Percentiles rank a stretch among this genome's conserved stretches.
Evolutionary conservation across 2,888 invertebrate species (phyloP).

Genomic region (Drosophila anomelani): DNA sequence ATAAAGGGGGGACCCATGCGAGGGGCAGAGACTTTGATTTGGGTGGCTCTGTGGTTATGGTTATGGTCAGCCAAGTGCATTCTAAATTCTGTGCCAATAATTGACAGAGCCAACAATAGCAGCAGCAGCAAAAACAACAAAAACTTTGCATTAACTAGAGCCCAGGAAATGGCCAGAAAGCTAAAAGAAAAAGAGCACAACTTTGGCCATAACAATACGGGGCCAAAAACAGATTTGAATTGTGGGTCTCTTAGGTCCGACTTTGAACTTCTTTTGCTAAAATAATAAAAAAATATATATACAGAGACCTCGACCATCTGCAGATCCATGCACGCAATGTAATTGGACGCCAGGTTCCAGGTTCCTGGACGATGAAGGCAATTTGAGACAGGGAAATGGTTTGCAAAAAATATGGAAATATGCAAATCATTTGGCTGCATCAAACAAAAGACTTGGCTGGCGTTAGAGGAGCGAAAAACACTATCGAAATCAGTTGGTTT

Average conservation of each 20-base stretch:
- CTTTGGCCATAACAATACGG: constrained; percentile 54
- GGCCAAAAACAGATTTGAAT: constrained; percentile 52
- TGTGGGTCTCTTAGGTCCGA: constrained; percentile 43
- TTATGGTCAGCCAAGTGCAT: constrained; percentile 57
- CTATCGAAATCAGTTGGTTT: background rate
- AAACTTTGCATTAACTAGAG: constrained; percentile 59
- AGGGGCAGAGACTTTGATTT: constrained; percentile 55
- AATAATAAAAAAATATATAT: background rate
- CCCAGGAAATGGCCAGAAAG: constrained; percentile 38
- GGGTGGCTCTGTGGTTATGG: constrained; percentile 69
- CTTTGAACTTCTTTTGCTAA: constrained; percentile 48
- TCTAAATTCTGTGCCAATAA: constrained; percentile 79
- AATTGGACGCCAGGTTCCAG: constrained; percentile 60
- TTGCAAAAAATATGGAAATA: constrained; percentile 72
- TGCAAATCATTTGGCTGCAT: constrained; percentile 74
- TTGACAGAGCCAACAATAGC: constrained; percentile 74
- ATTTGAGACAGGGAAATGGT: constrained; percentile 54
- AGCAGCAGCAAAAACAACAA: constrained; percentile 24
- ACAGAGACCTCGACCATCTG: constrained; percentile 14
- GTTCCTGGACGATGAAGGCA: constrained; percentile 44
- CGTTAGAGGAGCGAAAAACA: background rate
- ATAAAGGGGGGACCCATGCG: background rate
- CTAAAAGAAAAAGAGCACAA: constrained; percentile 15
- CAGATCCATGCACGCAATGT: constrained; percentile 64
- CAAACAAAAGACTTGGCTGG: constrained; percentile 68